These are phyloP conservation scores for Clarias batrachus DNA, from an alignment of 2,113 vertebrate species.

Conservation along the genomic window DNA sequence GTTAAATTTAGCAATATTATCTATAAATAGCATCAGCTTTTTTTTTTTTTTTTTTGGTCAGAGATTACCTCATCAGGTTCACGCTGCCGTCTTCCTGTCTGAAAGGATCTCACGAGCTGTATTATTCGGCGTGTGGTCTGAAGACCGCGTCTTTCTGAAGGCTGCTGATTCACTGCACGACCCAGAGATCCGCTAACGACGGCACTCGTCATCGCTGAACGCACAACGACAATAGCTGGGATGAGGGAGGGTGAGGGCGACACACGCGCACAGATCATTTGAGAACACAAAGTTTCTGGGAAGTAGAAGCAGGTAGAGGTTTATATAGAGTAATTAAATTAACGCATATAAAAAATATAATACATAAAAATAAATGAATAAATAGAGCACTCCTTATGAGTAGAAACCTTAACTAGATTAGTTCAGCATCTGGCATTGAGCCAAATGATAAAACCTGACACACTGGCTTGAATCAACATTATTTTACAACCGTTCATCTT, in stretches of 20 bases:
- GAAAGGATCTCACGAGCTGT: conserved; percentile 23
- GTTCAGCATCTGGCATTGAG: neutral
- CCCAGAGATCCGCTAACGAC: conserved; percentile 37
- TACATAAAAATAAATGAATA: no score
- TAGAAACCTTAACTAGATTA: neutral
- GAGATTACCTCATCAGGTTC: conserved; percentile 33
- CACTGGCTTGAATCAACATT: neutral
- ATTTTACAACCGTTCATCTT: neutral
- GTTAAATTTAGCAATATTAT: neutral
- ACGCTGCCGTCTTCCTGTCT: conserved; percentile 13
- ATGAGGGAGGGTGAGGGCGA: conserved; percentile 27
- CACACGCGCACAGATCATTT: conserved; percentile 20
- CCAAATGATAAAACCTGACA: neutral
- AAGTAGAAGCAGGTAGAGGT: neutral
- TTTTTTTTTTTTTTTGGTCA: conserved; percentile 25
- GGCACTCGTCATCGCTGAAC: conserved; percentile 39
- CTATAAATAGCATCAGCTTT: conserved; percentile 16
- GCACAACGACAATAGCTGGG: conserved; percentile 29
- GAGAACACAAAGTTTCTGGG: neutral
- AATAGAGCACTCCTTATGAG: neutral
- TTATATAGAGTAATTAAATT: neutral
- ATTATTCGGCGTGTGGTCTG: conserved; percentile 36
- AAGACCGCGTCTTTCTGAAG: conserved; percentile 39
- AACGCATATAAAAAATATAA: no score
- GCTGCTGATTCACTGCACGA: conserved; percentile 53